A percentile compares a stretch with the other conserved stretches of the same genome.
These are phyloP conservation scores for Kryphioiulus occultus DNA, from an alignment of 2,888 invertebrate species.

Conservation along the genomic window DNA sequence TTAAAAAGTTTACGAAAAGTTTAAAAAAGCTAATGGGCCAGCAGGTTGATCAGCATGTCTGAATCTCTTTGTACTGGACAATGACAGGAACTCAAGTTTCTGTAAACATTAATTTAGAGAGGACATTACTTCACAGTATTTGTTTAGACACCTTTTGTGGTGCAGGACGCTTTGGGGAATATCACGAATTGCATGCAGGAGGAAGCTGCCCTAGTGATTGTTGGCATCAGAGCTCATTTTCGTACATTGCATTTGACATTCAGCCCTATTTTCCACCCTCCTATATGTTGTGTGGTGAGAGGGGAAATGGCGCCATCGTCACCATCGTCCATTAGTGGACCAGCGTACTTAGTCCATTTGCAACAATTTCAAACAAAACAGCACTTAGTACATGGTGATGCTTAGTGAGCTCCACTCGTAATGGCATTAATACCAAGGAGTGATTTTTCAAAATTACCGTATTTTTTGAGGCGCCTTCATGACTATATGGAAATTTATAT, in stretches of 20 bases:
- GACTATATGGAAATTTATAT: not conserved
- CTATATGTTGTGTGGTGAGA: not conserved
- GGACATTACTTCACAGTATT: no score
- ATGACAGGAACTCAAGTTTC: no score
- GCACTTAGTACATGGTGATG: not conserved
- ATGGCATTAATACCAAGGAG: not conserved
- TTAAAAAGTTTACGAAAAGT: no score
- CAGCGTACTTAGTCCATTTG: not conserved
- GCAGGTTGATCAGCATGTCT: no score
- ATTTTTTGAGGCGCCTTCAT: not conserved
- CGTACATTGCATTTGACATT: not conserved
- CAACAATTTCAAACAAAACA: not conserved
- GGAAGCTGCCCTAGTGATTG: not conserved
- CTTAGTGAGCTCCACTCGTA: not conserved
- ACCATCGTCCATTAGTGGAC: not conserved
- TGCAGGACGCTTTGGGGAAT: not conserved
- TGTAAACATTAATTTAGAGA: no score
- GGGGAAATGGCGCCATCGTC: not conserved
- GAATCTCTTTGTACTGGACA: no score
- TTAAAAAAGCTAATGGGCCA: no score
- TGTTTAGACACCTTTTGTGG: not conserved
- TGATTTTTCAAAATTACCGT: not conserved
- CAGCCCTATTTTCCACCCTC: not conserved
- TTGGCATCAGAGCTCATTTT: not conserved
- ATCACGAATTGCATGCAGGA: not conserved